Evolutionary conservation across 2,888 invertebrate genomes (phyloP).

Genomic region (Pseudococcus jackbeardsleyi): DNA sequence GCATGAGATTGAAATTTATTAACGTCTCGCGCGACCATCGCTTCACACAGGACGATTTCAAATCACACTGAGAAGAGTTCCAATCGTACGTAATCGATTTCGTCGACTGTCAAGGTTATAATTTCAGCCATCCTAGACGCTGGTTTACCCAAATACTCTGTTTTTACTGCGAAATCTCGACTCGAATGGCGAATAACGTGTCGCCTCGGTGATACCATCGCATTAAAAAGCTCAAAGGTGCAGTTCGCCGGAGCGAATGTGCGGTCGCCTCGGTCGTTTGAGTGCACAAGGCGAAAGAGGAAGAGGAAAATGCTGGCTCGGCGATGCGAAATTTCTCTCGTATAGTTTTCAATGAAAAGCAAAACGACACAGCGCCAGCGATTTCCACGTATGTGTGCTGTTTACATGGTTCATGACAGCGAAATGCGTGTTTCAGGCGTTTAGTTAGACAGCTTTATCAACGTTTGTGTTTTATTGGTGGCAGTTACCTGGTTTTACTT

Average conservation of each 20-base stretch:
- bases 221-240: conserved; percentile 23
- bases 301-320: background rate
- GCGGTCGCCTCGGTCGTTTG: background rate
- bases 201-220: background rate
- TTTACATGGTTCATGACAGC: conserved; percentile 39
- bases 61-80: background rate
- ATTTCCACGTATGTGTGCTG: background rate
- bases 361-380: background rate
- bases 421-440: conserved; percentile 38
- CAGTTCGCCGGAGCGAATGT: background rate
- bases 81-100: background rate
- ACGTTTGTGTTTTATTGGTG: conserved; percentile 45
- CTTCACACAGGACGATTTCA: background rate
- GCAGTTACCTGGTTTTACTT: conserved; percentile 40
- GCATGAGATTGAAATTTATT: conserved; percentile 31
- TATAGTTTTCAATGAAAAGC: conserved; percentile 11
- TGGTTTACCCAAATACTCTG: background rate
- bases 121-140: background rate
- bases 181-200: background rate
- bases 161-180: background rate
- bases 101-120: background rate
- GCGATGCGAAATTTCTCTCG: conserved; percentile 29
- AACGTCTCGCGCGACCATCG: conserved; percentile 4
- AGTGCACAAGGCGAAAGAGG: background rate
- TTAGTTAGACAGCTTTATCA: conserved; percentile 45